These are phyloP conservation scores for Tokudaia tokunoshimensis DNA, from an alignment of 2,797 vertebrate genomes.

Conservation along the genomic window DNA sequence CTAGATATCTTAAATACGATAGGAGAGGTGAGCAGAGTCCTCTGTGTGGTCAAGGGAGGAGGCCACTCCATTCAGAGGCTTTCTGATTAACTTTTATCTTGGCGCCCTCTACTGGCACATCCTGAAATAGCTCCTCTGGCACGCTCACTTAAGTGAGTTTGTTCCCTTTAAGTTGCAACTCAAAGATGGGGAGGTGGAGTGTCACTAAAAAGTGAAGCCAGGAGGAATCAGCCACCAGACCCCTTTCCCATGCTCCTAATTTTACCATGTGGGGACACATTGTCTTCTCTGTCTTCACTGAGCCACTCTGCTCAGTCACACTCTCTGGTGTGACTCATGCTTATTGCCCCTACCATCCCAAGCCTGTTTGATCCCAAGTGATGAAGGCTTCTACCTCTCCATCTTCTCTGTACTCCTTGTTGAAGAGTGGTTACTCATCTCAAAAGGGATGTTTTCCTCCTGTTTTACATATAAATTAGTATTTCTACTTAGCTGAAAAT, in stretches of 20 bases:
- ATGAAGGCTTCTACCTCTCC: neutral
- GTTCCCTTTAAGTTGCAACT: slow-evolving; percentile 17
- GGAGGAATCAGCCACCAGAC: neutral
- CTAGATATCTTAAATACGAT: neutral
- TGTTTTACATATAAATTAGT: neutral
- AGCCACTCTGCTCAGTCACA: neutral
- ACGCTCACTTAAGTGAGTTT: neutral
- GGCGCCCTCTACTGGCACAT: slow-evolving; percentile 78
- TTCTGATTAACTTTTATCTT: neutral
- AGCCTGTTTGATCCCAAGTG: too few relatives aligned
- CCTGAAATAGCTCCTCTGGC: slow-evolving; percentile 47
- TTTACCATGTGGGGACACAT: neutral
- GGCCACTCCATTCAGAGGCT: neutral
- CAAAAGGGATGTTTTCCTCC: slow-evolving; percentile 35
- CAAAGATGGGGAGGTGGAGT: neutral
- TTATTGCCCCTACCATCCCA: neutral
- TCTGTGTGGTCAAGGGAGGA: neutral
- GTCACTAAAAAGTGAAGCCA: neutral
- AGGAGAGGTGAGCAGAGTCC: neutral
- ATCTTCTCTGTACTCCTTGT: neutral
- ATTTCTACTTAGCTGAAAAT: neutral
- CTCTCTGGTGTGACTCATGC: neutral
- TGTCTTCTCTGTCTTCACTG: neutral
- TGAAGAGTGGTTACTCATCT: slow-evolving; percentile 4
- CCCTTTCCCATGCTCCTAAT: neutral